phyloP scores from a whole-genome alignment of 1,140 invertebrate genomes.

The Branchinecta lynchi region DNA sequence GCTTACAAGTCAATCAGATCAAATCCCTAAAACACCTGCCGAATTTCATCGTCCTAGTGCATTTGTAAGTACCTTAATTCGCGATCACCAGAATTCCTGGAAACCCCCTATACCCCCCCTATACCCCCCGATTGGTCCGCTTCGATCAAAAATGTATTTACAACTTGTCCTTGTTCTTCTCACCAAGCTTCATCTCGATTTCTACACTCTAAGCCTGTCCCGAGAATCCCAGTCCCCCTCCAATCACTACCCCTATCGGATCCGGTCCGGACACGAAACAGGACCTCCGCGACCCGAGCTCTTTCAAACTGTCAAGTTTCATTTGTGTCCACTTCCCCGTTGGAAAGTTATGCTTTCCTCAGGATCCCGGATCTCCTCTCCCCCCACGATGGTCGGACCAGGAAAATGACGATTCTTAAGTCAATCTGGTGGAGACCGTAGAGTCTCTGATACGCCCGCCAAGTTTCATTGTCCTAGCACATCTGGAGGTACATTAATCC shows the following conservation, averaged over 20 bases:
- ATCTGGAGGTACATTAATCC: not conserved
- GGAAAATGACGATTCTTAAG: not conserved
- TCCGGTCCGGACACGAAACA: not conserved
- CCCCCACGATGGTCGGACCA: conserved; percentile 7
- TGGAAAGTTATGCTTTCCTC: not conserved
- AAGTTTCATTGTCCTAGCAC: conserved; percentile 1
- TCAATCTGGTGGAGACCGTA: not conserved
- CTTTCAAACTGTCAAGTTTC: conserved; percentile 1
- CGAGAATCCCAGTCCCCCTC: conserved; percentile 3
- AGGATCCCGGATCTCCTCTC: not conserved
- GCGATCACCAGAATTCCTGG: not conserved
- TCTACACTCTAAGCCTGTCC: not conserved
- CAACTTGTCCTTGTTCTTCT: conserved; percentile 1
- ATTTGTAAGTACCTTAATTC: no score
- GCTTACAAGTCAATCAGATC: not conserved
- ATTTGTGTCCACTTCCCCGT: not conserved
- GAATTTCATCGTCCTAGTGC: conserved; percentile 1
- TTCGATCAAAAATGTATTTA: not conserved
- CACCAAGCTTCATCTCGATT: conserved; percentile 5
- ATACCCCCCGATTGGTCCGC: not conserved
- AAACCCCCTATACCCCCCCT: not conserved
- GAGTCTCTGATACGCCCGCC: conserved; percentile 7
- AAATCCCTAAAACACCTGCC: conserved; percentile 8
- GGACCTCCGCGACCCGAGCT: not conserved
- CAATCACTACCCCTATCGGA: not conserved